Evolutionary conservation across 2,888 invertebrate species (phyloP).

Genomic region (Ichneumoninae sp.): DNA sequence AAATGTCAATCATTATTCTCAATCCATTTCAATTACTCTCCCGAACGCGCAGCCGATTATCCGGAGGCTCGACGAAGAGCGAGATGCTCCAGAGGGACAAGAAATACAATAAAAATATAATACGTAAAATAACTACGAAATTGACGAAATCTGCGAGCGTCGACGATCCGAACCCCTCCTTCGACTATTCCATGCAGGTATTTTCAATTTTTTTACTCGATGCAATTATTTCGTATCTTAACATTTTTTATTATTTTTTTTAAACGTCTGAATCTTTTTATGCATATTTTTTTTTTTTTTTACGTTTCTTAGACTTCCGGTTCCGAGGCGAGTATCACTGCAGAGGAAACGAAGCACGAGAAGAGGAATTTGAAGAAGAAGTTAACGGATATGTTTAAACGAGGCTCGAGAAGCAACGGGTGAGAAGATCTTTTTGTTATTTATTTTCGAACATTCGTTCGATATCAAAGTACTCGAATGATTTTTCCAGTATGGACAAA

Average conservation of each 20-base stretch:
- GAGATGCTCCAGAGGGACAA: slow-evolving; percentile 91
- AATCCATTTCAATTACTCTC: not conserved
- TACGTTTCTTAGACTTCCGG: slow-evolving; percentile 79
- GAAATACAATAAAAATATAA: slow-evolving; percentile 92
- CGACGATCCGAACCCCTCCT: slow-evolving; percentile 87
- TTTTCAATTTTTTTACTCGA: not conserved
- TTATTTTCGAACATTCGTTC: slow-evolving; percentile 19
- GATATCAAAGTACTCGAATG: slow-evolving; percentile 31
- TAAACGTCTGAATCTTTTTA: not conserved
- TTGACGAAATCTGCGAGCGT: slow-evolving; percentile 94
- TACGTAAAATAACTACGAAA: slow-evolving; percentile 92
- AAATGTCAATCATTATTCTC: slow-evolving; percentile 25
- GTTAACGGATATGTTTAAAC: slow-evolving; percentile 93
- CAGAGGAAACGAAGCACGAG: slow-evolving; percentile 77
- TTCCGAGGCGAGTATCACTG: slow-evolving; percentile 80
- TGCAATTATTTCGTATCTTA: not conserved
- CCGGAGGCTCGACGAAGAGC: slow-evolving; percentile 94
- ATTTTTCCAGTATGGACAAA: slow-evolving; percentile 77
- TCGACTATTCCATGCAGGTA: slow-evolving; percentile 81
- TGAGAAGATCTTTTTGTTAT: slow-evolving; percentile 66
- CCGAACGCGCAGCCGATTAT: slow-evolving; percentile 87
- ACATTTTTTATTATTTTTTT: too few species aligned
- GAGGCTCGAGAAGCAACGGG: slow-evolving; percentile 84
- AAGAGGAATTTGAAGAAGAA: slow-evolving; percentile 92
- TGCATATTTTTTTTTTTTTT: slow-evolving; percentile 25